Percentiles rank a stretch among this genome's conserved stretches.
These are phyloP conservation scores for Campoplex capitator DNA, from an alignment of 2,888 invertebrate species.

Conservation along the genomic window DNA sequence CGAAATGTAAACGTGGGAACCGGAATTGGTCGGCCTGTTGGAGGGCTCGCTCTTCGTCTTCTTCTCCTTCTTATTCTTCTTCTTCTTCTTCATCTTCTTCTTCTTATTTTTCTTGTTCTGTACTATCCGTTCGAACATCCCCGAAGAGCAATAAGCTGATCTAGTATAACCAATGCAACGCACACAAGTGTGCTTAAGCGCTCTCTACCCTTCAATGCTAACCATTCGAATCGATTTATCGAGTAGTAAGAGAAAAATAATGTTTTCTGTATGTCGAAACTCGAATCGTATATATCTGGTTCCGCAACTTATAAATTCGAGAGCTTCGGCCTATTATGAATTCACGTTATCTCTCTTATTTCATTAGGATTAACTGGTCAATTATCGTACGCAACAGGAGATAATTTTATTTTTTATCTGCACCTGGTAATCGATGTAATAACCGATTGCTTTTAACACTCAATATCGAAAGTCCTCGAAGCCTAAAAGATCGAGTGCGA, in stretches of 20 bases:
- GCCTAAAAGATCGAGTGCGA: neutral
- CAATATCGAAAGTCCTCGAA: conserved; percentile 23
- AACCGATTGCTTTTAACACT: conserved; percentile 46
- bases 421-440: conserved; percentile 43
- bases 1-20: conserved; percentile 85
- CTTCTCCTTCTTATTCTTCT: conserved; percentile 51
- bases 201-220: conserved; percentile 45
- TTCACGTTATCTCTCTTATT: conserved; percentile 13
- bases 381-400: conserved; percentile 23
- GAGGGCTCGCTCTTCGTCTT: conserved; percentile 63
- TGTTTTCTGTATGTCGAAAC: conserved; percentile 2
- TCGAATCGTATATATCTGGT: neutral
- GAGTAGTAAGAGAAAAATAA: conserved; percentile 35
- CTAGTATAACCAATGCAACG: conserved; percentile 55
- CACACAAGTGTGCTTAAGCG: conserved; percentile 38
- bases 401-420: conserved; percentile 52
- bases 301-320: conserved; percentile 24
- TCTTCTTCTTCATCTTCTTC: neutral
- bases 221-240: conserved; percentile 60
- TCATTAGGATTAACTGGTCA: conserved; percentile 12
- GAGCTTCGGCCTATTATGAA: neutral
- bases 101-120: conserved; percentile 22
- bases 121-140: conserved; percentile 65
- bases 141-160: conserved; percentile 63
- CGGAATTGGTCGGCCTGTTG: conserved; percentile 81